These are phyloP conservation scores for Macrochelys suwanniensis DNA, from an alignment of 2,797 vertebrate species.

Conservation along the genomic window DNA sequence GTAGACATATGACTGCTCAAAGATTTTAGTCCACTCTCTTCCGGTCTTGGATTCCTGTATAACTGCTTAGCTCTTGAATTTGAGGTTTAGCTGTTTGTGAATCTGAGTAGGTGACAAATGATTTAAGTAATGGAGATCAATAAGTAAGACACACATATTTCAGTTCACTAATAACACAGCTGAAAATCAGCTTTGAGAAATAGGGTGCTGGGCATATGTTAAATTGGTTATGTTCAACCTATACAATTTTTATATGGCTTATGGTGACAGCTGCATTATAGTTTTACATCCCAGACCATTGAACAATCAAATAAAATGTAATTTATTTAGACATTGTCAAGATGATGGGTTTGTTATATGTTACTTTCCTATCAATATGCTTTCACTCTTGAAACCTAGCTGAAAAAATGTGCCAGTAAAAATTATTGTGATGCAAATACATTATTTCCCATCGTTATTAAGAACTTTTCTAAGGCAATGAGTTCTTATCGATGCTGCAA, in stretches of 20 bases:
- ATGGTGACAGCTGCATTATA: background rate
- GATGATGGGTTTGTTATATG: background rate
- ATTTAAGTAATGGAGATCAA: constrained; percentile 34
- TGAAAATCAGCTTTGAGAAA: constrained; percentile 36
- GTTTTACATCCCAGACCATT: background rate
- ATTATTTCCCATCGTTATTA: constrained; percentile 13
- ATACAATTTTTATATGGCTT: background rate
- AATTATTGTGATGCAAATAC: background rate
- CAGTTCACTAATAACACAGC: constrained; percentile 33
- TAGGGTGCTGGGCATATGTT: background rate
- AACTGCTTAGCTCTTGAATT: constrained; percentile 1
- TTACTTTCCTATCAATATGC: background rate
- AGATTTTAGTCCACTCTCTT: constrained; percentile 1
- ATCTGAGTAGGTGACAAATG: constrained; percentile 18
- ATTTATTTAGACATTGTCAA: constrained; percentile 33
- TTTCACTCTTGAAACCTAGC: background rate
- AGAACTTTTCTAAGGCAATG: background rate
- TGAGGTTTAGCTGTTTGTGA: constrained; percentile 30
- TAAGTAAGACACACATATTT: constrained; percentile 35
- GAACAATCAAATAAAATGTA: constrained; percentile 2
- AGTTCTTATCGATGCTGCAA: background rate
- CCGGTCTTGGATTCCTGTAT: background rate
- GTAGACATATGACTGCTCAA: background rate
- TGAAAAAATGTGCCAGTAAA: constrained; percentile 8
- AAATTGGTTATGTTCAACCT: background rate